A percentile compares a stretch with the other conserved stretches of the same genome.
phyloP scores from a whole-genome alignment of 2,797 vertebrate species.

The Sebastes baramenuke region DNA sequence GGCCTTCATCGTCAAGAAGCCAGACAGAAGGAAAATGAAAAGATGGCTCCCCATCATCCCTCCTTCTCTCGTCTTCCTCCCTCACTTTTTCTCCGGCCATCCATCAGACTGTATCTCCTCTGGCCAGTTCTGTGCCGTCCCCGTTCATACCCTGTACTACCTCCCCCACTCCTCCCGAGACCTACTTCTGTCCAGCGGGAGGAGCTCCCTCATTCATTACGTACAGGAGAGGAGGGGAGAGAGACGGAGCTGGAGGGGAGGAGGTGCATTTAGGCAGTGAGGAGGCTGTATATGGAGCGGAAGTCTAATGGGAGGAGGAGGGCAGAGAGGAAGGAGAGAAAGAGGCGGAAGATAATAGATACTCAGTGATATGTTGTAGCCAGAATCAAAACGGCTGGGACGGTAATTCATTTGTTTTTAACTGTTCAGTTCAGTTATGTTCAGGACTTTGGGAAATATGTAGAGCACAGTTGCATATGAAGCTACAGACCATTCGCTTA shows the following conservation, averaged over 20 bases:
- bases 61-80: slow-evolving; percentile 22
- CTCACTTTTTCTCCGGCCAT: slow-evolving; percentile 48
- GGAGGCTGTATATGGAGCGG: slow-evolving; percentile 33
- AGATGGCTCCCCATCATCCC: slow-evolving; percentile 57
- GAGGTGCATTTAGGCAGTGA: slow-evolving; percentile 1
- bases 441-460: background rate
- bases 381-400: background rate
- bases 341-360: background rate
- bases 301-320: slow-evolving; percentile 33
- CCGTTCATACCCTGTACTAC: slow-evolving; percentile 58
- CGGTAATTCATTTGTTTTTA: background rate
- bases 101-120: slow-evolving; percentile 73
- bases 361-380: background rate
- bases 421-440: background rate
- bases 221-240: slow-evolving; percentile 13
- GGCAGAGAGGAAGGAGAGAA: background rate
- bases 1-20: slow-evolving; percentile 68
- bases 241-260: background rate
- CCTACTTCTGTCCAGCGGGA: slow-evolving; percentile 78
- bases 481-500: background rate
- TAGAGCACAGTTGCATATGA: background rate
- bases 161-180: slow-evolving; percentile 66
- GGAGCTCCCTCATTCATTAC: slow-evolving; percentile 76
- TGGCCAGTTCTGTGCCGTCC: slow-evolving; percentile 57
- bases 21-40: slow-evolving; percentile 67